phyloP scores from a whole-genome alignment of 2,888 invertebrate species.

The Thymelicus lineola region DNA sequence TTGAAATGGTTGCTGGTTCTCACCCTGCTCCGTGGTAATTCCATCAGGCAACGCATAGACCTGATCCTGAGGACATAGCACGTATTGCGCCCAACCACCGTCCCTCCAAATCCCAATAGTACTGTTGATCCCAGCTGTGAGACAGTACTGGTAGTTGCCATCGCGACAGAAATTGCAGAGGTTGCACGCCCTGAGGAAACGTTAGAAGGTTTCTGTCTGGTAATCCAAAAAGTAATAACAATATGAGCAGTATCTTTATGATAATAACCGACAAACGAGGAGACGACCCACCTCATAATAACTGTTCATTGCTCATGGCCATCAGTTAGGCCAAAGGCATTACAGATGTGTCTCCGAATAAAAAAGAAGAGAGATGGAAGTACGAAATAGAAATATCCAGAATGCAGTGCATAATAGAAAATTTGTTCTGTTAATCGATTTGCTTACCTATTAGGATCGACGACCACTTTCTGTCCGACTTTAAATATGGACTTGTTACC shows the following conservation, averaged over 20 bases:
- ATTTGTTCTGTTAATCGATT: not conserved
- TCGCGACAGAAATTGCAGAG: constrained; percentile 86
- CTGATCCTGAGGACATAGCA: constrained; percentile 85
- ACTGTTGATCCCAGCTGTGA: constrained; percentile 84
- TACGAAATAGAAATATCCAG: no score
- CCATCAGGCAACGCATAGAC: constrained; percentile 84
- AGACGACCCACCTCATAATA: no score
- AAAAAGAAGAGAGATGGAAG: not conserved
- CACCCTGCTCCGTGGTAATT: constrained; percentile 86
- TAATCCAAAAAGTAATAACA: no score
- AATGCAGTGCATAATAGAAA: not conserved
- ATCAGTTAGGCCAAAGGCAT: no score
- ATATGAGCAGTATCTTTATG: no score
- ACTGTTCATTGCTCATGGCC: no score
- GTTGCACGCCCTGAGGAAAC: constrained; percentile 82
- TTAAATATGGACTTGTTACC: constrained; percentile 86
- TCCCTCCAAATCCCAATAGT: constrained; percentile 88
- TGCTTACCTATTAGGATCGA: constrained; percentile 88
- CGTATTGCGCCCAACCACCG: constrained; percentile 90
- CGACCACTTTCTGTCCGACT: constrained; percentile 87
- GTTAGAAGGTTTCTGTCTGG: not conserved
- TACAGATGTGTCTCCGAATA: no score
- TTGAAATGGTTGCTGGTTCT: not conserved
- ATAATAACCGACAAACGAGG: no score
- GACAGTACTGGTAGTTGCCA: constrained; percentile 88